Conservation (phyloP, 1,140 invertebrate genomes). For the Drosophila melanogaster region Release_6_plus_ISO1_MT NT_033777.3:22701001-22701500, state of each 20-base stretch:
- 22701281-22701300: too few relatives aligned
- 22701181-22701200: not conserved
- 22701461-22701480: conserved; percentile 54
- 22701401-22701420: conserved; percentile 55
- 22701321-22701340: not conserved
- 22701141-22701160: conserved; percentile 81
- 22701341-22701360: not conserved
- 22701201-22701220: not conserved
- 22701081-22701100: not conserved
- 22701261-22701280: not conserved
- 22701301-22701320: conserved; percentile 9
- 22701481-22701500: conserved; percentile 5
- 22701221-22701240: too few relatives aligned
- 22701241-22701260: not conserved
- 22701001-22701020: conserved; percentile 83
- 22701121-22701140: conserved; percentile 88
- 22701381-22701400: conserved; percentile 62
- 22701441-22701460: conserved; percentile 33
- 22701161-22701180: conserved; percentile 59
- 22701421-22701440: conserved; percentile 36
- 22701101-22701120: conserved; percentile 91
- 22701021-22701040: conserved; percentile 86
- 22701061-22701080: not conserved
- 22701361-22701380: conserved; percentile 62
- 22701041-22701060: conserved; percentile 87